Percentiles rank a stretch among this genome's conserved stretches.
phyloP scores from a whole-genome alignment of 2,113 vertebrate species.

The Siphamia tubifer region DNA sequence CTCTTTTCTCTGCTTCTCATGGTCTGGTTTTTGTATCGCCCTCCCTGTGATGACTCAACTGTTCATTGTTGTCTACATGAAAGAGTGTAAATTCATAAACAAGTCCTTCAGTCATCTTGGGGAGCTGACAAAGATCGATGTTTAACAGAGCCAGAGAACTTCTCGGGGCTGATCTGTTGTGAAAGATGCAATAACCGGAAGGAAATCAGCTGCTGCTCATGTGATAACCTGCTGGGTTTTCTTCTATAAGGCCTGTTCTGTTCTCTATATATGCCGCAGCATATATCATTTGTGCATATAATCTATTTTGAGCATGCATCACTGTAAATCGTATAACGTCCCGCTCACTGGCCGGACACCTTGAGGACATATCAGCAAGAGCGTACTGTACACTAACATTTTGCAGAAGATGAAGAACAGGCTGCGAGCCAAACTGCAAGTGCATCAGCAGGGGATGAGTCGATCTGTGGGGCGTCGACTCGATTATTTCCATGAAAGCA shows the following conservation, averaged over 20 bases:
- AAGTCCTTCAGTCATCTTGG: background rate
- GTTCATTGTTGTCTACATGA: background rate
- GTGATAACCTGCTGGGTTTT: conserved; percentile 23
- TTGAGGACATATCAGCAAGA: background rate
- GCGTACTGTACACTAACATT: background rate
- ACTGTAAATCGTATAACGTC: conserved; percentile 1
- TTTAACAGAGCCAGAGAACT: background rate
- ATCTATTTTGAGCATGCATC: conserved; percentile 2
- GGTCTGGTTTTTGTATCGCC: background rate
- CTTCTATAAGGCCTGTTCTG: background rate
- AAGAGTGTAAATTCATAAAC: conserved; percentile 14
- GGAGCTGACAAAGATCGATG: background rate
- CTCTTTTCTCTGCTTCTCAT: background rate
- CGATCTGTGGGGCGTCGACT: background rate
- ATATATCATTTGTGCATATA: background rate
- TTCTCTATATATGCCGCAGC: background rate
- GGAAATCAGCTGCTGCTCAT: conserved; percentile 45
- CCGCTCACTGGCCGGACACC: background rate
- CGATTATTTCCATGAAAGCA: conserved; percentile 17
- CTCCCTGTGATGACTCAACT: background rate
- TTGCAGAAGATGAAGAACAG: conserved; percentile 1
- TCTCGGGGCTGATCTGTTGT: background rate
- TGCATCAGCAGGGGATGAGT: background rate
- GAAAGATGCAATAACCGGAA: background rate
- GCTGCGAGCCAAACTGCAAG: background rate